A percentile compares a stretch with the other conserved stretches of the same genome.
phyloP scores from a whole-genome alignment of 2,797 vertebrate species.

The Thripadectes ignobilis region DNA sequence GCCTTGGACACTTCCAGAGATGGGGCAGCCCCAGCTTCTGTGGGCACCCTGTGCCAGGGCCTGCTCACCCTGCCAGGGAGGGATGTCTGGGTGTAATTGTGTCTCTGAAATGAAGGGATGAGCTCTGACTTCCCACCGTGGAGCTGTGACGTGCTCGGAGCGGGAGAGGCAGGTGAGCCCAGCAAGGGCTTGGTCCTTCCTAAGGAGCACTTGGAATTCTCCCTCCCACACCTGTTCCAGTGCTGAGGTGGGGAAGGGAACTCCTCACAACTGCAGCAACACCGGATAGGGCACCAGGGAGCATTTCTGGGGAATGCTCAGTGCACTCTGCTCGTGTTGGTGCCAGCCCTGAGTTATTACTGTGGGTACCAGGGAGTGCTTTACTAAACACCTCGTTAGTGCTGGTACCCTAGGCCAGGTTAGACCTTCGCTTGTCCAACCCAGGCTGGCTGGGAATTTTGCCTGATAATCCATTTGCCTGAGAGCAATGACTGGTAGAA shows the following conservation, averaged over 20 bases:
- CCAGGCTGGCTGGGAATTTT: neutral
- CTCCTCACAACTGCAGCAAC: neutral
- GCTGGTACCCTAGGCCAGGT: neutral
- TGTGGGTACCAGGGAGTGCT: neutral
- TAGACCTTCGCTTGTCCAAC: neutral
- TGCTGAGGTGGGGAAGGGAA: neutral
- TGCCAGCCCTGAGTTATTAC: neutral
- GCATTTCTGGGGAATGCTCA: neutral
- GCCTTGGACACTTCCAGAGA: neutral
- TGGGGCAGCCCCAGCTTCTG: neutral
- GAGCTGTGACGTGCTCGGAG: fast-evolving
- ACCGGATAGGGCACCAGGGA: neutral
- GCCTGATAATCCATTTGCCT: fast-evolving
- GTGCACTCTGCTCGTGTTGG: fast-evolving
- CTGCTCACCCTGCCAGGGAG: fast-evolving
- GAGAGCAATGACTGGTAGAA: neutral
- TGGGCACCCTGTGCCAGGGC: neutral
- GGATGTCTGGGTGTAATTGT: neutral
- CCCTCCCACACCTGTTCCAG: fast-evolving
- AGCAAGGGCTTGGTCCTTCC: fast-evolving
- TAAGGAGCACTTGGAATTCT: fast-evolving
- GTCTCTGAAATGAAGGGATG: neutral
- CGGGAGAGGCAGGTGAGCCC: neutral
- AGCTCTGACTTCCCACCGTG: fast-evolving
- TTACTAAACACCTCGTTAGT: fast-evolving